These are phyloP conservation scores for Drosophila eugracilis DNA, from an alignment of 1,140 invertebrate species.

Conservation along the genomic window DNA sequence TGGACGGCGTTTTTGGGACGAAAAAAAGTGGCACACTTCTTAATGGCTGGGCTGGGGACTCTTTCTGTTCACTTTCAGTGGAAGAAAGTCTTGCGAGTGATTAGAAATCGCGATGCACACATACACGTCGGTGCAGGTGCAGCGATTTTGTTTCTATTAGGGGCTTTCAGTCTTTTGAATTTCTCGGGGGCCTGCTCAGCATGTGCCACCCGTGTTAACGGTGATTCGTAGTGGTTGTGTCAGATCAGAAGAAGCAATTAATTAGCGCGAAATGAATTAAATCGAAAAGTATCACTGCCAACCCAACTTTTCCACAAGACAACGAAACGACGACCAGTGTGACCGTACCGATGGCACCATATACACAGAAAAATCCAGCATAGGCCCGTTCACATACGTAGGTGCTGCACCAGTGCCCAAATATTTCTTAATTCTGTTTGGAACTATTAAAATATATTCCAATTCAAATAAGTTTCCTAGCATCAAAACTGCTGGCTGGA, in stretches of 20 bases:
- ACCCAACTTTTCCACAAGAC: constrained; percentile 71
- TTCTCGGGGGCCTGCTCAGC: constrained; percentile 47
- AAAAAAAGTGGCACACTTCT: constrained; percentile 59
- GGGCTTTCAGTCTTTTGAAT: constrained; percentile 72
- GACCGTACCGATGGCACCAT: too few species aligned
- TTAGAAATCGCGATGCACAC: constrained; percentile 68
- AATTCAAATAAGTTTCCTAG: too few species aligned
- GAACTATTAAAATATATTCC: too few species aligned
- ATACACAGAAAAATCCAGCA: too few species aligned
- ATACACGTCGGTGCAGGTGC: constrained; percentile 34
- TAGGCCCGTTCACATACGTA: too few species aligned
- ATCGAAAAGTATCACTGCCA: constrained; percentile 63
- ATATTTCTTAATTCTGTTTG: too few species aligned
- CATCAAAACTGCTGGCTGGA: too few species aligned
- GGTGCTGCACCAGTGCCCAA: too few species aligned
- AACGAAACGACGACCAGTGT: constrained; percentile 69
- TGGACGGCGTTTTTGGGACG: constrained; percentile 41
- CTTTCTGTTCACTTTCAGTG: constrained; percentile 35
- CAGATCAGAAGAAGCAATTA: constrained; percentile 57
- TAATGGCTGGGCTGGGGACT: constrained; percentile 41
- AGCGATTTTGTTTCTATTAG: constrained; percentile 26
- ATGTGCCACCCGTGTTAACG: constrained; percentile 47
- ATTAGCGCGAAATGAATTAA: constrained; percentile 68
- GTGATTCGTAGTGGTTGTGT: constrained; percentile 54
- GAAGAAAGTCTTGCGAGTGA: constrained; percentile 74